phyloP scores from a whole-genome alignment of 2,888 invertebrate species.

The Lissonota sp. region DNA sequence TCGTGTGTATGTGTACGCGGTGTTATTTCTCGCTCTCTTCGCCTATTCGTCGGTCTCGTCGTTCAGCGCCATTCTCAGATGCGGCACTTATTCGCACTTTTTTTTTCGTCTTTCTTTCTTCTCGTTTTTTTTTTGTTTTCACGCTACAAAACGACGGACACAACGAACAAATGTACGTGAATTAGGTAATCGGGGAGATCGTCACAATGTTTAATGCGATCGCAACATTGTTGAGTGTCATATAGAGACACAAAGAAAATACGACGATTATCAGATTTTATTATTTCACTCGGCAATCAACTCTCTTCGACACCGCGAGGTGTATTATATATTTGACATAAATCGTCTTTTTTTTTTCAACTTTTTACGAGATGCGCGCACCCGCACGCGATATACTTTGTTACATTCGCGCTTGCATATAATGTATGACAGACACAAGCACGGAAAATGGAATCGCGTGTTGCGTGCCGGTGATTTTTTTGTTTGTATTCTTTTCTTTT shows the following conservation, averaged over 20 bases:
- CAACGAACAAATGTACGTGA: too few relatives aligned
- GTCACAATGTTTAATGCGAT: too few relatives aligned
- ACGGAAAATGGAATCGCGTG: not conserved
- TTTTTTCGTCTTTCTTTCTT: too few relatives aligned
- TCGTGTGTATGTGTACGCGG: too few relatives aligned
- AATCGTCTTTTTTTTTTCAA: not conserved
- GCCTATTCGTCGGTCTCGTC: not conserved
- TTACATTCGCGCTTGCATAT: not conserved
- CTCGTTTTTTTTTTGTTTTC: too few relatives aligned
- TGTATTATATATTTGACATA: too few relatives aligned
- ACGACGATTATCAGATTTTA: slow-evolving; percentile 8
- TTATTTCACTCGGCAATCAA: not conserved
- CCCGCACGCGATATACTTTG: slow-evolving; percentile 3
- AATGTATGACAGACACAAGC: not conserved
- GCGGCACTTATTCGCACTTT: not conserved
- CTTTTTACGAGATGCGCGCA: slow-evolving; percentile 11
- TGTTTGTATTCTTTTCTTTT: slow-evolving; percentile 1
- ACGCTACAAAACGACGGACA: too few relatives aligned
- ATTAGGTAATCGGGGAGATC: too few relatives aligned
- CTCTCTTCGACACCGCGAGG: too few relatives aligned
- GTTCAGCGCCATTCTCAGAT: not conserved
- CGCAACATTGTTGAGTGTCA: not conserved
- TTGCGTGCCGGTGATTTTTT: not conserved
- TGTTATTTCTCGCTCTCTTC: slow-evolving; percentile 5
- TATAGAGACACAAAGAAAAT: not conserved